Evolutionary conservation across 2,888 invertebrate species (phyloP), one percentile per base, ranked within the genome.

Genomic region (Punctoribates punctum): DNA sequence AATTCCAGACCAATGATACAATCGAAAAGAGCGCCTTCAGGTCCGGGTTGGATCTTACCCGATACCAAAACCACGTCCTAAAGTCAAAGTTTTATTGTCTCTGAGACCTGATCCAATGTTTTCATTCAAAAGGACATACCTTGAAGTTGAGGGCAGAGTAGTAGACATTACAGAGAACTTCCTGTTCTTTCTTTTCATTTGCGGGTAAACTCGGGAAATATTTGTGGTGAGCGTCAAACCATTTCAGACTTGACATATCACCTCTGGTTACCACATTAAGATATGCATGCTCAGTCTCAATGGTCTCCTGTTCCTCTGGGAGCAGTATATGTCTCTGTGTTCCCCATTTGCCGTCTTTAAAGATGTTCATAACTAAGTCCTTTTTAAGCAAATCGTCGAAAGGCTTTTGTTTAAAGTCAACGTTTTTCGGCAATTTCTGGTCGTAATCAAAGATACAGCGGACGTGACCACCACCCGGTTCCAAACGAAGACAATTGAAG

Each of bases 31-130:
- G 86, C 85, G 78, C 86, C 82, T 76, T 81, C 78, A 73, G 97
- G 96, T 86, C 98, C 98, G 42, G 96, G 95, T 75, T 97, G 93
- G 79, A 98, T 88, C 86, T 97, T 96, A 81, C 97, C 97, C 38
- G 94, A 94, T 42, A 97, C 96, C 82, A 98, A 86, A 98, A 98
- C 98, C 80, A 98, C 90, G 85, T 98, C 98, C 80, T 97, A 90
- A 27, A n/a, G 8, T 42, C 1, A 42, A 13, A 13, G 2, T 54
- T 82, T 0, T 85, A 82, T 80, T 83, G 85, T 34, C 8, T 34
- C n/a, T 54, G n/a, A 15, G 6, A 15, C 13, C 8, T 54, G 9
- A 54, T 17, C 60, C 15, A 20, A 74, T 34, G 6, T 57, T 72
- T 72, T 75, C n/a, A 11, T n/a, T 42, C 1, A 67, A 34, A 4